Evolutionary conservation across 2,888 invertebrate genomes (phyloP).

Genomic region (Eupeodes latifasciatus): DNA sequence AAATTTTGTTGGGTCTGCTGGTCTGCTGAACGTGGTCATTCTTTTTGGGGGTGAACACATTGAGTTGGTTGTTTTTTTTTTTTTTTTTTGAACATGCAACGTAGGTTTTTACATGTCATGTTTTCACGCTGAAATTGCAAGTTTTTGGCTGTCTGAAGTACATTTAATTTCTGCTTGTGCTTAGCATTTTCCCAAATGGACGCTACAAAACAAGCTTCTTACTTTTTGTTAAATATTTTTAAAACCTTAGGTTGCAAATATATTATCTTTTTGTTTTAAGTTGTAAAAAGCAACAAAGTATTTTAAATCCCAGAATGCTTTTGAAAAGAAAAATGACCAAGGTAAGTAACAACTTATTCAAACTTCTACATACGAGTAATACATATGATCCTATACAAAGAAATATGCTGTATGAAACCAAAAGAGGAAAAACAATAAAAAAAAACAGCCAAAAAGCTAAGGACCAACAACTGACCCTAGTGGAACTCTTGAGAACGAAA

Average conservation of each 20-base stretch:
- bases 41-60: slow-evolving; percentile 1
- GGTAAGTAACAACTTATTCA: too few relatives aligned
- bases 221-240: slow-evolving; percentile 6
- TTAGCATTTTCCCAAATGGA: not conserved
- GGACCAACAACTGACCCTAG: too few relatives aligned
- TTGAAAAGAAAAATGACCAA: too few relatives aligned
- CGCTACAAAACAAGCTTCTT: not conserved
- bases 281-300: too few relatives aligned
- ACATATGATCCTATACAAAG: too few relatives aligned
- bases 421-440: too few relatives aligned
- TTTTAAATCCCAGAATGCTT: too few relatives aligned
- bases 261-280: not conserved
- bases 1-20: not conserved
- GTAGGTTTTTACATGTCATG: not conserved
- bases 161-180: not conserved
- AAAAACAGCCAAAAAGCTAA: too few relatives aligned
- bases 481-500: too few relatives aligned
- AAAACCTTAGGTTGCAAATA: not conserved
- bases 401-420: too few relatives aligned
- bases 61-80: not conserved
- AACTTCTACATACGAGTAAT: too few relatives aligned
- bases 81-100: not conserved
- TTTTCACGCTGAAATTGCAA: slow-evolving; percentile 28
- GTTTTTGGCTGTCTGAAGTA: not conserved
- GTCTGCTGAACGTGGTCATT: slow-evolving; percentile 21